A percentile compares a stretch with the other conserved stretches of the same genome.
Conservation (phyloP, 1,140 invertebrate species). For the Solenopsis fugax region DNA sequence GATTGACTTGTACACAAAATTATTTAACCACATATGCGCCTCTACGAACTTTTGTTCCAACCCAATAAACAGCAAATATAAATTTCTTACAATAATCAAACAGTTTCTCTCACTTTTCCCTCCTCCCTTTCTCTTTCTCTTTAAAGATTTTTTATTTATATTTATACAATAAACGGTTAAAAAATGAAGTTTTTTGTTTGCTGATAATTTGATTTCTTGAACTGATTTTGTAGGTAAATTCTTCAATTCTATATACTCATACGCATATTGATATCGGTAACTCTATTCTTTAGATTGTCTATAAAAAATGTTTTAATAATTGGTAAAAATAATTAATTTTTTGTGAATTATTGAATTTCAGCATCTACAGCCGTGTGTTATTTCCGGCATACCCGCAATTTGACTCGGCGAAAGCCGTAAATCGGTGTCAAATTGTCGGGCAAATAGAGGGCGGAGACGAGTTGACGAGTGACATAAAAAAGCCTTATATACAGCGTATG, state of each 20-base stretch:
- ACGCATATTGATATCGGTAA: not conserved
- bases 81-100: too few relatives aligned
- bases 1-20: too few relatives aligned
- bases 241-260: not conserved
- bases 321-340: not conserved
- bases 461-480: constrained; percentile 58
- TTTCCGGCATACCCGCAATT: constrained; percentile 24
- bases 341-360: not conserved
- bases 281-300: not conserved
- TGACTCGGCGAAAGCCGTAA: constrained; percentile 56
- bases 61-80: too few relatives aligned
- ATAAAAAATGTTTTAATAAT: not conserved
- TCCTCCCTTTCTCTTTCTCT: too few relatives aligned
- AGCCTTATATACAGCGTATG: constrained; percentile 60
- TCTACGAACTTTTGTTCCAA: too few relatives aligned
- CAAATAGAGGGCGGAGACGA: constrained; percentile 47
- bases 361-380: not conserved
- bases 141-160: too few relatives aligned
- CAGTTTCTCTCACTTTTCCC: too few relatives aligned
- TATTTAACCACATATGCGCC: too few relatives aligned
- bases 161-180: too few relatives aligned
- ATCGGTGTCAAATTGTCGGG: constrained; percentile 49
- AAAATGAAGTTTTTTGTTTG: too few relatives aligned
- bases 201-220: too few relatives aligned
- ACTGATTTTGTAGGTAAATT: not conserved